Percentiles rank a stretch among this genome's conserved stretches.
Conservation (phyloP, 2,113 vertebrate genomes). For the Gavia stellata region DNA sequence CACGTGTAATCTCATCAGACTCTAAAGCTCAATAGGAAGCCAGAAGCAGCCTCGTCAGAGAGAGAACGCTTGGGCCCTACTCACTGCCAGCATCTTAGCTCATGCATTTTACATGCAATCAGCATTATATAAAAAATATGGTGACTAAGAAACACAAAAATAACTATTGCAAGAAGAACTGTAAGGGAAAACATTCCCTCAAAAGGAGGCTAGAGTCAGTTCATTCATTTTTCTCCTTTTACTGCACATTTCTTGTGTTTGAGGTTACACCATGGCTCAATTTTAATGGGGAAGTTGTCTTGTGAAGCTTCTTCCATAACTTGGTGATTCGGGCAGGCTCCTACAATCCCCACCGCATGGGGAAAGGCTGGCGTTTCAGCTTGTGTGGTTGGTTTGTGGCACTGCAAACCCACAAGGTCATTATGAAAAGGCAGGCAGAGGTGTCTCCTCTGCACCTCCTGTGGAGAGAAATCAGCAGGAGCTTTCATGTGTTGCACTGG, state of each 20-base stretch:
- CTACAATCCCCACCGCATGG: rapidly evolving
- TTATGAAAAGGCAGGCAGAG: background rate
- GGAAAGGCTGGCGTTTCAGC: background rate
- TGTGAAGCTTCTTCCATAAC: background rate
- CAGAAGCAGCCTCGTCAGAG: background rate
- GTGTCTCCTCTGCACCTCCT: background rate
- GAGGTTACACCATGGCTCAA: background rate
- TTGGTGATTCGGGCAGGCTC: background rate
- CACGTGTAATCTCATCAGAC: background rate
- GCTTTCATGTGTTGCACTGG: background rate
- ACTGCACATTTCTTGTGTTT: background rate
- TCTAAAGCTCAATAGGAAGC: background rate
- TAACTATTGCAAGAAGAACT: background rate
- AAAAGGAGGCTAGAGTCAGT: background rate
- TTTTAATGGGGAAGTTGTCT: background rate
- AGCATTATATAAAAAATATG: background rate
- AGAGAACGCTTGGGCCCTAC: background rate
- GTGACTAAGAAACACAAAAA: background rate
- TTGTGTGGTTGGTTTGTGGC: background rate
- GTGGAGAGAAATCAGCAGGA: background rate
- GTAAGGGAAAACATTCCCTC: background rate
- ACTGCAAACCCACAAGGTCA: background rate
- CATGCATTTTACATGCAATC: background rate
- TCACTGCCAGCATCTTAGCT: background rate
- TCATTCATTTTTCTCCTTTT: background rate